phyloP scores from a whole-genome alignment of 2,888 invertebrate genomes.

The Cecidostiba fungosa region DNA sequence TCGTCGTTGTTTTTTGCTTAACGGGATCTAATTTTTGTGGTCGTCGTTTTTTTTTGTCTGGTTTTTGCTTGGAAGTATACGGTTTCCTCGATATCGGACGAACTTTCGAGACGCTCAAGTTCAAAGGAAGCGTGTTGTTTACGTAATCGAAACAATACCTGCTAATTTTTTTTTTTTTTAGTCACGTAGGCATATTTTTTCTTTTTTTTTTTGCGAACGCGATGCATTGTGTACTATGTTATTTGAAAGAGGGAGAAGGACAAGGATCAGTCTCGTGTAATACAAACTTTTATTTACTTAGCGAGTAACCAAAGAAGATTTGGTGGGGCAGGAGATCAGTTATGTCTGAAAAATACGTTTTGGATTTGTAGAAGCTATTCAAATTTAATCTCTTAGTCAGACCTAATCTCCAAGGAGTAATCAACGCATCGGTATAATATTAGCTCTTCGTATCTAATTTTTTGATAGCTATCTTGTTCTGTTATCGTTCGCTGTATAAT shows the following conservation, averaged over 20 bases:
- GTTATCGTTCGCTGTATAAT: conserved; percentile 3
- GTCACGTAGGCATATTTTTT: background rate
- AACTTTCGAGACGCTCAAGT: conserved; percentile 34
- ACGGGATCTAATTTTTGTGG: background rate
- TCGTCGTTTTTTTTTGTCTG: background rate
- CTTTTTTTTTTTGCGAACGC: background rate
- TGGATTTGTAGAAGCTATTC: conserved; percentile 42
- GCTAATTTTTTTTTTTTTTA: conserved; percentile 34
- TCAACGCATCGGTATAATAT: conserved; percentile 37
- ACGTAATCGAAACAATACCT: conserved; percentile 40
- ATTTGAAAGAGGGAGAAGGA: background rate
- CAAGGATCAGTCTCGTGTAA: conserved; percentile 38
- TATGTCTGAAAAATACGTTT: conserved; percentile 31
- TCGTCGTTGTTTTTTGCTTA: background rate
- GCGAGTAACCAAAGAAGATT: conserved; percentile 46
- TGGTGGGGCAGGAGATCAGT: conserved; percentile 29
- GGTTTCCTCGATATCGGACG: background rate
- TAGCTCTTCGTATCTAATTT: conserved; percentile 37
- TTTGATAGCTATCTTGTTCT: background rate
- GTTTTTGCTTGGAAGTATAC: background rate
- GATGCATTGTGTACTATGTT: background rate
- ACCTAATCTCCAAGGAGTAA: conserved; percentile 44
- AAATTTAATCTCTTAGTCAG: conserved; percentile 36
- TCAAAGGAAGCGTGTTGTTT: conserved; percentile 28
- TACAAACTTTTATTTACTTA: conserved; percentile 51